Evolutionary conservation across 1,140 invertebrate genomes (phyloP), one percentile per base, ranked within the genome.

Genomic region (Octopus sinensis): DNA sequence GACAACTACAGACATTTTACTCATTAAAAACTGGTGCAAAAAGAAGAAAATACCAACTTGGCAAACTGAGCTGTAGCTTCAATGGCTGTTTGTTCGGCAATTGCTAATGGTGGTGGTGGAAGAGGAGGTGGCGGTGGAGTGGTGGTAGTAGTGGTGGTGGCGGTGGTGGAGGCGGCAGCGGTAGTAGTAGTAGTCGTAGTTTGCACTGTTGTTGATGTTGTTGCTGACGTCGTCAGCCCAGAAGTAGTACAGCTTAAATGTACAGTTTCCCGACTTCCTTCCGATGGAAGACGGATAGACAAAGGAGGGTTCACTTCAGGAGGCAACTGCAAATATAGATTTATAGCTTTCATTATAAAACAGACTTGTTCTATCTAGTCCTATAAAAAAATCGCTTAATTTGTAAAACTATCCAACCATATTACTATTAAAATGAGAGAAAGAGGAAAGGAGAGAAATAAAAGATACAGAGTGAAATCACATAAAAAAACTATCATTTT

Each of bases 91-190:
- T 86, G 81, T 75, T 83, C 84, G 23, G 85, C 23, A 13, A 84
- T 80, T 23, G 86, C 85, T 53, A 87, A 75, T 56, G 86, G 82
- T 10, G 86, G 86, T 73, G 68, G 30, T 17, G 85, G 86, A 13
- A 82, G 82, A 4, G 86, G 83, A 56, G 79, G 82, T 79, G 30
- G 30, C 3, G 30, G 30, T 43, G 30, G 30, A 43, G 30, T 43
- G 30, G 30, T 43, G 30, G 30, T 43, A 43, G 30, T 43, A 43
- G 30, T 2, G 30, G 30, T 43, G 30, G 30, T 43, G 30, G 30
- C 3, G 30, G 30, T 43, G 30, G 30, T 2, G 30, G 23, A 23
- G 23, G 30, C 30, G 30, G 30, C 30, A 43, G 30, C 30, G 30
- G 30, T 43, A 43, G 30, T 43, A 43, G 30, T 43, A 43, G 30